These are phyloP conservation scores for Gnathonemus echidnorhynchus DNA, from an alignment of 2,113 vertebrate species.

Conservation along the genomic window DNA sequence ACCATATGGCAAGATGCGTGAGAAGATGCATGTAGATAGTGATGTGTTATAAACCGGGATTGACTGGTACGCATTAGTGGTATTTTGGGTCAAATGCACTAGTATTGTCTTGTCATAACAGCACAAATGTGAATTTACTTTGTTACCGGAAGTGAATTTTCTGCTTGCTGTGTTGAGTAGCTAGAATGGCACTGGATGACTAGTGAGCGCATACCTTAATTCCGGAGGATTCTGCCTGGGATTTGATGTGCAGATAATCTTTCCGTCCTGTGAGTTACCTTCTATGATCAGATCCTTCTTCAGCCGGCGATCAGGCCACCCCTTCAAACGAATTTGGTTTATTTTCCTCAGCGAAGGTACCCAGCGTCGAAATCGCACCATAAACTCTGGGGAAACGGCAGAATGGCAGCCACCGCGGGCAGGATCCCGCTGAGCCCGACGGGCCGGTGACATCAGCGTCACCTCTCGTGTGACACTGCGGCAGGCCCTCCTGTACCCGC, in stretches of 20 bases:
- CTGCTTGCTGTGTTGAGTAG: not conserved
- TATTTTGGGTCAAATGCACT: not conserved
- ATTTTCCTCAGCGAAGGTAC: not conserved
- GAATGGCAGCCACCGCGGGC: not conserved
- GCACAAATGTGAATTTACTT: not conserved
- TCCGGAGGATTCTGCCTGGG: conserved; percentile 72
- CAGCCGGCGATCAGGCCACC: conserved; percentile 29
- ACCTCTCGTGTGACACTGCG: not conserved
- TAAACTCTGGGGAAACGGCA: not conserved
- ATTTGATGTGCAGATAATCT: conserved; percentile 56
- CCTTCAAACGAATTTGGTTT: not conserved
- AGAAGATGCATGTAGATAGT: not conserved
- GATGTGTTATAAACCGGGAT: not conserved
- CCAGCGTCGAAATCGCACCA: not conserved
- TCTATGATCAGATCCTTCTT: not conserved
- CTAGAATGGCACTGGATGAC: not conserved
- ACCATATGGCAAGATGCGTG: not conserved
- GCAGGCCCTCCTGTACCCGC: not conserved
- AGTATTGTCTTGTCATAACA: not conserved
- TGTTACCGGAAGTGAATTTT: not conserved
- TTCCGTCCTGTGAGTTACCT: conserved; percentile 1
- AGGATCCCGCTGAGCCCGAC: not conserved
- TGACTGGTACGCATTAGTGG: not conserved
- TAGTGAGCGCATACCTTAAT: not conserved
- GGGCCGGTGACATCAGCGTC: not conserved